Base-by-base conservation (phyloP, 1,140 invertebrate genomes). In the Diachasmimorpha longicaudata region DNA sequence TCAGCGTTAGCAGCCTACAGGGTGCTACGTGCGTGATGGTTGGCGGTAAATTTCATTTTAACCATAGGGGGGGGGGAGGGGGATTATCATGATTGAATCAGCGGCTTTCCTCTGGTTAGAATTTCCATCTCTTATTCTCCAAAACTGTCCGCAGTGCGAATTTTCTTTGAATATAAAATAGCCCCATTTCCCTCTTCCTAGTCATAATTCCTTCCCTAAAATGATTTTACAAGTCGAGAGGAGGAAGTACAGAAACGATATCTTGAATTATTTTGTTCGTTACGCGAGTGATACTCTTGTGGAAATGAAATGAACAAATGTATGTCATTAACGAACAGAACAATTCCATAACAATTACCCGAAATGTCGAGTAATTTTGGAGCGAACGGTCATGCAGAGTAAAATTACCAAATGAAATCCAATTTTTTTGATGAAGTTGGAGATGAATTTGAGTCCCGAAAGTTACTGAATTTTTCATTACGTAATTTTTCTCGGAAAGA, bases 81-180 rank as follows among this genome's bases (percentile, higher is more conserved):
- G 86, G 88, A 89, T 89, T 89, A 89, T 88, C 88, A 87, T 88
- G 87, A 89, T 89, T 86, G 87, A 89, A 88, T 89, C 88, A 85
- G 83, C 82, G 80, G 81, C 80, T 81, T 77, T 82, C 76, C 78
- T 79, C 77, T 63, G 77, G 74, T 72, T 78, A 70, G 79, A 80
- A 77, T 80, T 67, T 11, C 79, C 58, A 25, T 63, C 58, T 63
- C 58, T 63, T 25, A 63, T 63, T 63, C 58, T 63, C 21, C 23
- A 63, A 63, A 63, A 9, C 58, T 63, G 58, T 63, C 58, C 58
- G 58, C 58, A 31, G 3, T 25, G 58, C 23, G 21, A 63, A 63
- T 63, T 63, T 63, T 63, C 58, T 63, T 63, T 63, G 58, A 63
- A 63, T 63, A 63, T 63, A 23, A 63, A 63, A 25, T 25, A 25